A percentile compares a stretch with the other conserved stretches of the same genome.
phyloP scores from a whole-genome alignment of 2,888 invertebrate species.

The Drosophila nigricruria region DNA sequence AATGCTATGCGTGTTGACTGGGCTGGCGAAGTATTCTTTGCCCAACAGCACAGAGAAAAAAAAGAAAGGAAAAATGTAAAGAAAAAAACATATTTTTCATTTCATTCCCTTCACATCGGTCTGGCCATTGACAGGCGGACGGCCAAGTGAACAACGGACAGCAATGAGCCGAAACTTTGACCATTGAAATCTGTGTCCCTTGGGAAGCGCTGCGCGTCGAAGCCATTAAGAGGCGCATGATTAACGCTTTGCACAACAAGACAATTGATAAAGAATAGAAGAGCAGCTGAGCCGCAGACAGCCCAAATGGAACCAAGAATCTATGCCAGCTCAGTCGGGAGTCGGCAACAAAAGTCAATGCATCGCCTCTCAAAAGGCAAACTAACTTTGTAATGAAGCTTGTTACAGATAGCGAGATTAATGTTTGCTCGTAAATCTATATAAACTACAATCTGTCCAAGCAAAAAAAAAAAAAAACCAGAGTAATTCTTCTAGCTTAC shows the following conservation, averaged over 20 bases:
- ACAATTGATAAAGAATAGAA: slow-evolving; percentile 72
- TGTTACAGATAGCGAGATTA: slow-evolving; percentile 32
- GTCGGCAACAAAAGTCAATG: slow-evolving; percentile 33
- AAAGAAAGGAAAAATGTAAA: slow-evolving; percentile 1
- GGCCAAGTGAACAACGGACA: slow-evolving; percentile 35
- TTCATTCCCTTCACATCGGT: slow-evolving; percentile 52
- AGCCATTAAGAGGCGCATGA: slow-evolving; percentile 77
- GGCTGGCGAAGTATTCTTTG: slow-evolving; percentile 28
- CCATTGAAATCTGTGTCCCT: slow-evolving; percentile 72
- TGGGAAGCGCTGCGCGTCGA: slow-evolving; percentile 56
- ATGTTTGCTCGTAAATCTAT: slow-evolving; percentile 23
- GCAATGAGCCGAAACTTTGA: slow-evolving; percentile 57
- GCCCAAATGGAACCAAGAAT: slow-evolving; percentile 22
- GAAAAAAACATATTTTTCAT: slow-evolving; percentile 67
- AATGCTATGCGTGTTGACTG: slow-evolving; percentile 51
- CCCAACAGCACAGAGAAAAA: slow-evolving; percentile 11
- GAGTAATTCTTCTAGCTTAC: neutral
- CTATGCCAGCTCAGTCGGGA: slow-evolving; percentile 1
- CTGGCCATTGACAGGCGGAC: slow-evolving; percentile 45
- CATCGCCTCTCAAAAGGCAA: slow-evolving; percentile 12
- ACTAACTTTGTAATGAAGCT: slow-evolving; percentile 26
- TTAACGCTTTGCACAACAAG: slow-evolving; percentile 75
- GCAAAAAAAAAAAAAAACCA: neutral
- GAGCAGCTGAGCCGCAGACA: slow-evolving; percentile 14
- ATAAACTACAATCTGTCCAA: neutral